Evolutionary conservation across 2,113 vertebrate genomes (phyloP).

Genomic region (Pollachius pollachius): DNA sequence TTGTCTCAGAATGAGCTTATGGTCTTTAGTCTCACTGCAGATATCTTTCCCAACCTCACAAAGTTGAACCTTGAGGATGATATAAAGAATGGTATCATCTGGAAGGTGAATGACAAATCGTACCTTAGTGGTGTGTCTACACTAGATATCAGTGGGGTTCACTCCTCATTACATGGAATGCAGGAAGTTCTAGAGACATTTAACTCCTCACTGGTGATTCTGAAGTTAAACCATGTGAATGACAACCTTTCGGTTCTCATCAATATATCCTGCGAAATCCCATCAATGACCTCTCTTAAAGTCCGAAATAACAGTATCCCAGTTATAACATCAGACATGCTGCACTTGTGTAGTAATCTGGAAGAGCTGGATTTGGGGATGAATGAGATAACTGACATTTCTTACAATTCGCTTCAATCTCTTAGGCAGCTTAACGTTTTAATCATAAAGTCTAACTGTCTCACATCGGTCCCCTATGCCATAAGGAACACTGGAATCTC

Average conservation of each 20-base stretch:
- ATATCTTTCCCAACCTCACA: constrained; percentile 60
- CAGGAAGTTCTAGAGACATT: constrained; percentile 44
- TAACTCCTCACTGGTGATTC: constrained; percentile 45
- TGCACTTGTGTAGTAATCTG: constrained; percentile 51
- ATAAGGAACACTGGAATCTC: constrained; percentile 23
- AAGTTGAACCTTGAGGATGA: constrained; percentile 45
- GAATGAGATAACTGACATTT: constrained; percentile 35
- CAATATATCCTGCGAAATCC: constrained; percentile 65
- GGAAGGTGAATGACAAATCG: constrained; percentile 49
- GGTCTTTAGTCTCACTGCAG: constrained; percentile 48
- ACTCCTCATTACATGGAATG: constrained; percentile 32
- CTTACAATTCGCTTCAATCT: constrained; percentile 28
- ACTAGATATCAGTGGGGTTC: constrained; percentile 56
- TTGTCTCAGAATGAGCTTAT: constrained; percentile 52
- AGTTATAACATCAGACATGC: constrained; percentile 34
- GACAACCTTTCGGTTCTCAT: constrained; percentile 41
- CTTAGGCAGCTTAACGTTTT: constrained; percentile 39
- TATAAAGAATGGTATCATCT: constrained; percentile 28
- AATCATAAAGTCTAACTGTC: constrained; percentile 44
- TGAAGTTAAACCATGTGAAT: constrained; percentile 58
- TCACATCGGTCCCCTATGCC: constrained; percentile 41
- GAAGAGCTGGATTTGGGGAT: constrained; percentile 49
- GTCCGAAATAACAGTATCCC: constrained; percentile 59
- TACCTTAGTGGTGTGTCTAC: constrained; percentile 55
- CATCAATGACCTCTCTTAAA: constrained; percentile 53